Percentiles rank a stretch among this genome's conserved stretches.
These are phyloP conservation scores for Aphelenchoides besseyi DNA, from an alignment of 1,140 invertebrate genomes.

Conservation along the genomic window DNA sequence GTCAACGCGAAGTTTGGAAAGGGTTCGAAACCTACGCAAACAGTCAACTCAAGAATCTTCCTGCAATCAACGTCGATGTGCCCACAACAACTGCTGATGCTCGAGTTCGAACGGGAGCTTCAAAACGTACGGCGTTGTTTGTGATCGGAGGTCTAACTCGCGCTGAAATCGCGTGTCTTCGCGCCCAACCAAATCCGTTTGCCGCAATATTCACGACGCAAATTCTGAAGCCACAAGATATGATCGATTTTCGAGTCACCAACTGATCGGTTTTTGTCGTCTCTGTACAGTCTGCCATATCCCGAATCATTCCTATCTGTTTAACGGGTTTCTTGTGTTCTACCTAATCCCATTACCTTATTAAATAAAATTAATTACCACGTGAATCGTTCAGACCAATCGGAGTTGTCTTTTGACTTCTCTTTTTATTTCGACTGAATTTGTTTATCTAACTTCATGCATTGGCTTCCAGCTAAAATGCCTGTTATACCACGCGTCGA, in stretches of 20 bases:
- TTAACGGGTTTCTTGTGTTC: too few relatives aligned
- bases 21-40: not conserved
- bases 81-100: not conserved
- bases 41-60: not conserved
- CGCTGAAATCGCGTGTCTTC: constrained; percentile 4
- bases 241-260: not conserved
- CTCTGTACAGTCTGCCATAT: not conserved
- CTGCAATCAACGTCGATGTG: too few relatives aligned
- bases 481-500: constrained; percentile 49
- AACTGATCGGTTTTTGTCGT: not conserved
- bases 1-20: constrained; percentile 8
- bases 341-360: too few relatives aligned
- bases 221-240: constrained; percentile 5
- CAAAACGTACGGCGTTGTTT: constrained; percentile 2
- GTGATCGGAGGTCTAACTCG: constrained; percentile 18
- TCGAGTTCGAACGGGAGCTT: not conserved
- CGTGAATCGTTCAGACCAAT: too few relatives aligned
- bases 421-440: not conserved
- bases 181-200: not conserved
- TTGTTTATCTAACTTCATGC: not conserved
- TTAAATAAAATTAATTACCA: too few relatives aligned
- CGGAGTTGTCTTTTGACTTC: too few relatives aligned
- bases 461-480: constrained; percentile 22
- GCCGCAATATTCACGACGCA: not conserved
- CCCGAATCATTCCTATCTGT: not conserved